Evolutionary conservation across 1,140 invertebrate species (phyloP).

Genomic region (Drosophila navojoa): DNA sequence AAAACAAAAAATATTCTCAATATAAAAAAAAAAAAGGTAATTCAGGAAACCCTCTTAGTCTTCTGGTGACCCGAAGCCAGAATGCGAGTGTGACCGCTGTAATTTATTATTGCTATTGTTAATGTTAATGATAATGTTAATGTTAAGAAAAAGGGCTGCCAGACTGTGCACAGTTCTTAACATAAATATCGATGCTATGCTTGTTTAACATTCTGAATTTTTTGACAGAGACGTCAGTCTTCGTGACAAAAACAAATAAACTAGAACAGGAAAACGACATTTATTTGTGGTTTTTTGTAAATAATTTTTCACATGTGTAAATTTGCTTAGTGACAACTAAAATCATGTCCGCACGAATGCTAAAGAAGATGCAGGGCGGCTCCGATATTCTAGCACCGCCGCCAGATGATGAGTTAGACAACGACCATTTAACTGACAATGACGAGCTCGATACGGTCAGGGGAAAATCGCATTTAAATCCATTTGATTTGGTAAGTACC

Average conservation of each 20-base stretch:
- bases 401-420: conserved; percentile 54
- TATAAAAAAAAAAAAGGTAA: not conserved
- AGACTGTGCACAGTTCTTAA: conserved; percentile 1
- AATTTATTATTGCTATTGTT: not conserved
- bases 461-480: conserved; percentile 66
- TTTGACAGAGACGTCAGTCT: conserved; percentile 29
- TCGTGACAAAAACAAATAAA: conserved; percentile 37
- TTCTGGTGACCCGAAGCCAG: too few relatives aligned
- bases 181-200: not conserved
- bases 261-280: conserved; percentile 24
- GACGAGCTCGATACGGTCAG: conserved; percentile 83
- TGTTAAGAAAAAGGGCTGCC: not conserved
- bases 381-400: conserved; percentile 83
- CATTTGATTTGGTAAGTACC: conserved; percentile 62
- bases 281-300: conserved; percentile 39
- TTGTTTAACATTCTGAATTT: conserved; percentile 10
- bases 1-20: not conserved
- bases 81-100: conserved; percentile 17
- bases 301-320: conserved; percentile 41
- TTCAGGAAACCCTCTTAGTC: not conserved
- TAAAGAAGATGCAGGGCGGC: conserved; percentile 87
- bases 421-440: conserved; percentile 66
- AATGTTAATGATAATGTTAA: not conserved
- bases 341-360: conserved; percentile 87
- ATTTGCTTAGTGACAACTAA: conserved; percentile 34